Evolutionary conservation across 2,888 invertebrate genomes (phyloP).

Genomic region (Orthosia incerta): DNA sequence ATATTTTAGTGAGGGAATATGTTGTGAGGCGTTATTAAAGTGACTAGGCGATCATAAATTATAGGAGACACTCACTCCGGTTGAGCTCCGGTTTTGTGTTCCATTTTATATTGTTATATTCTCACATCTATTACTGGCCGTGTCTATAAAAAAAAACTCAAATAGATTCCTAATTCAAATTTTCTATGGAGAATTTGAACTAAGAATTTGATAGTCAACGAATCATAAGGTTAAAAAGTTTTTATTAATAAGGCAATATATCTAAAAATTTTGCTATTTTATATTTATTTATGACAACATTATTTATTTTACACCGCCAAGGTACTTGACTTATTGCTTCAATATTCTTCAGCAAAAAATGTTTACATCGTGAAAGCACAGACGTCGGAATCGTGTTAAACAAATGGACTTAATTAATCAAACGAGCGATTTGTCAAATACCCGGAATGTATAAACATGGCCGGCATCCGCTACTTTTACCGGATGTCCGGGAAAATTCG

Average conservation of each 20-base stretch:
- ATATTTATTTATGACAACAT: not conserved
- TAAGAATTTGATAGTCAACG: no score
- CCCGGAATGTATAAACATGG: slow-evolving; percentile 51
- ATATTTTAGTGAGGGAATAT: slow-evolving; percentile 45
- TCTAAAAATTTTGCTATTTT: no score
- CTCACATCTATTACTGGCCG: not conserved
- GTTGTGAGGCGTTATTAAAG: slow-evolving; percentile 50
- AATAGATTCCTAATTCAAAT: no score
- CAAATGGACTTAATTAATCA: slow-evolving; percentile 70
- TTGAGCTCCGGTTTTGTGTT: not conserved
- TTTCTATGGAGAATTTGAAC: no score
- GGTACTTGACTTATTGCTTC: not conserved
- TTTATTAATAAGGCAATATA: no score
- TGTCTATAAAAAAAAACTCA: no score
- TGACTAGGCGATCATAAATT: slow-evolving; percentile 45
- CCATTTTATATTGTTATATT: not conserved
- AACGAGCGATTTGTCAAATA: slow-evolving; percentile 65
- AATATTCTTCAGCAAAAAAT: slow-evolving; percentile 1
- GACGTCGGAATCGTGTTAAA: slow-evolving; percentile 44
- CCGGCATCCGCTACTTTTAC: slow-evolving; percentile 46
- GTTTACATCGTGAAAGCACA: slow-evolving; percentile 18
- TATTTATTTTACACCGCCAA: not conserved
- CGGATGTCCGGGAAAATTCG: slow-evolving; percentile 42
- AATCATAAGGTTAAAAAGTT: no score
- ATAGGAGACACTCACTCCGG: not conserved